Evolutionary conservation across 2,113 vertebrate genomes (phyloP).

Genomic region (Xiphophorus couchianus): DNA sequence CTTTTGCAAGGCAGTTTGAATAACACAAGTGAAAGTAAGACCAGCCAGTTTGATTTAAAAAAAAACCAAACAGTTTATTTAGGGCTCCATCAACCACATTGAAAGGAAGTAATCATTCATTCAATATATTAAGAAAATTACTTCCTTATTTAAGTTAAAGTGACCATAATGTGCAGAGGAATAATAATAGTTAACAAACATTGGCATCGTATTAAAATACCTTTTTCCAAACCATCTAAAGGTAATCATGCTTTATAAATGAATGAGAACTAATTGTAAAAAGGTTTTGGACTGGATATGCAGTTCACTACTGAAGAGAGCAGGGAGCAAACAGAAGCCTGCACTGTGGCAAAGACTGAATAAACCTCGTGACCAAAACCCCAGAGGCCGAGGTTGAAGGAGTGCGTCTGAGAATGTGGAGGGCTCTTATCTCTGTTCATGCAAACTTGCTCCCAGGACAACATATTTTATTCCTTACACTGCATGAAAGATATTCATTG

Average conservation of each 20-base stretch:
- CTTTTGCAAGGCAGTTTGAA: too few species aligned
- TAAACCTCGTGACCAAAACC: conserved; percentile 52
- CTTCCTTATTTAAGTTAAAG: background rate
- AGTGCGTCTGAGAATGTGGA: background rate
- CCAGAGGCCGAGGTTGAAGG: background rate
- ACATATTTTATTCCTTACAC: conserved; percentile 9
- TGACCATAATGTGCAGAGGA: background rate
- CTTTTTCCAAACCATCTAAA: conserved; percentile 4
- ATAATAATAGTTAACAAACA: background rate
- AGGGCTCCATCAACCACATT: background rate
- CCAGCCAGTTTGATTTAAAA: too few species aligned
- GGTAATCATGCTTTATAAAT: background rate
- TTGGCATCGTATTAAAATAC: background rate
- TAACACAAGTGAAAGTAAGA: too few species aligned
- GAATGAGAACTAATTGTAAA: background rate
- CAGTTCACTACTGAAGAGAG: conserved; percentile 15
- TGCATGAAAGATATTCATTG: conserved; percentile 9
- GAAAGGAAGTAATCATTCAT: background rate
- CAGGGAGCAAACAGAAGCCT: conserved; percentile 32
- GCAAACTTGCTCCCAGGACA: background rate
- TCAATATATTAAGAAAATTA: background rate
- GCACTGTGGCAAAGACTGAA: conserved; percentile 13
- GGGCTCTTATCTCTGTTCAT: conserved; percentile 3
- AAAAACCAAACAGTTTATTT: too few species aligned
- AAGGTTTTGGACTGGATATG: conserved; percentile 16